A percentile compares a stretch with the other conserved stretches of the same genome.
These are phyloP conservation scores for Steinernema hermaphroditum DNA, from an alignment of 2,888 invertebrate genomes.

Conservation along the genomic window DNA sequence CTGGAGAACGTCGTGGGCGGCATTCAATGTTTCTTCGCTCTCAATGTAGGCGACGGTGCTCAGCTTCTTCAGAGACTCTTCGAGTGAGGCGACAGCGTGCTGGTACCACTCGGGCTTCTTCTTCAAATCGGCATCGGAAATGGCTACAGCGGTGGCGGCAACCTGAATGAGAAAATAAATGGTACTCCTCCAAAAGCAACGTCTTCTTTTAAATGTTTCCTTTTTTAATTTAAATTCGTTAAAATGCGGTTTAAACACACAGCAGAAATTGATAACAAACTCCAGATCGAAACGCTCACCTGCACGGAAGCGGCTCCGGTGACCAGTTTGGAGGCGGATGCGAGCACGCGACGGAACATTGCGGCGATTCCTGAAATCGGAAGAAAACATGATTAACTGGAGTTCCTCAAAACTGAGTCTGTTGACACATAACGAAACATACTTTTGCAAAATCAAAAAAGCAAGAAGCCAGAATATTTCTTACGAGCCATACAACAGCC, in stretches of 20 bases:
- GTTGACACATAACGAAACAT: too few relatives aligned
- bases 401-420: too few relatives aligned
- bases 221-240: too few relatives aligned
- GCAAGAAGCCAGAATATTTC: too few relatives aligned
- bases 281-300: too few relatives aligned
- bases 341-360: slow-evolving; percentile 50
- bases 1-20: slow-evolving; percentile 46
- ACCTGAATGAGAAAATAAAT: slow-evolving; percentile 37
- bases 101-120: slow-evolving; percentile 60
- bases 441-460: too few relatives aligned
- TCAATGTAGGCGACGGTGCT: slow-evolving; percentile 52
- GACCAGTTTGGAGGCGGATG: slow-evolving; percentile 41
- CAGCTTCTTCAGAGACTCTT: slow-evolving; percentile 49
- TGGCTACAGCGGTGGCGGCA: slow-evolving; percentile 50
- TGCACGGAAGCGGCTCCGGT: slow-evolving; percentile 46
- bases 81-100: slow-evolving; percentile 47
- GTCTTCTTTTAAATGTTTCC: too few relatives aligned
- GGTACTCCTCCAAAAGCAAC: neutral
- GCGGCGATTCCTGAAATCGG: slow-evolving; percentile 8
- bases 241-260: neutral
- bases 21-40: slow-evolving; percentile 41
- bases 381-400: too few relatives aligned
- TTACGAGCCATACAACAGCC: too few relatives aligned
- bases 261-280: neutral
- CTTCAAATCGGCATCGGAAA: slow-evolving; percentile 52